Evolutionary conservation across 2,113 vertebrate genomes (phyloP), one percentile per base, ranked within the genome.

Genomic region (Phrynosoma platyrhinos): DNA sequence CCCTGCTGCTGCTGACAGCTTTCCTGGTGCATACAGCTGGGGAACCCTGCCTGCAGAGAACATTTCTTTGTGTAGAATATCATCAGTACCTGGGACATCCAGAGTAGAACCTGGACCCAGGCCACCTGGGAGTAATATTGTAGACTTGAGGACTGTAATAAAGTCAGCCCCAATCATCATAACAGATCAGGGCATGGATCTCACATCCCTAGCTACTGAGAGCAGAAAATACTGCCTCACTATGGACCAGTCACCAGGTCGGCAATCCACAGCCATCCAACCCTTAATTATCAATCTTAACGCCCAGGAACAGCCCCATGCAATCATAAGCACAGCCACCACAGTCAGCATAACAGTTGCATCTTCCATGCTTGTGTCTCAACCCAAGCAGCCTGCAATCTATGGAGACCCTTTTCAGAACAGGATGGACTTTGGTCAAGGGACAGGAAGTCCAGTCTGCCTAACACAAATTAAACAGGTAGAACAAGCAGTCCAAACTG

Each of bases 111-210:
- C 98, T 12, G 96, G 97, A 10, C 98, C 98, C 93, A 97, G 97
- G 92, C 93, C 91, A 5, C 93, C 96, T 0, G 96, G 95, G 86
- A 96, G 96, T 72, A 98, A 96, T 0, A 96, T 98, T 21, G 97
- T 99, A 36, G 99, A 99, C 90, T 96, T 99, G 69, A 97, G 99
- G 89, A 97, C 98, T 0, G 98, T 98, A 1, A 75, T 98, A 85
- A 99, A 98, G 71, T 95, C 98, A 27, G 95, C 98, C 1, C 99
- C 99, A 89, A 98, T 99, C 94, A 99, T 99, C 91, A 98, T 99
- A 95, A 99, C 99, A 9, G 99, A 99, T 92, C 98, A 99, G 88
- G 99, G 99, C 40, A 98, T 99, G 99, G 99, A 99, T 94, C 96
- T 99, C 87, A 99, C 99, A 21, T 99, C 99, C 40, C 95, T 99